phyloP scores from a whole-genome alignment of 2,797 vertebrate species.

The Chanos chanos region DNA sequence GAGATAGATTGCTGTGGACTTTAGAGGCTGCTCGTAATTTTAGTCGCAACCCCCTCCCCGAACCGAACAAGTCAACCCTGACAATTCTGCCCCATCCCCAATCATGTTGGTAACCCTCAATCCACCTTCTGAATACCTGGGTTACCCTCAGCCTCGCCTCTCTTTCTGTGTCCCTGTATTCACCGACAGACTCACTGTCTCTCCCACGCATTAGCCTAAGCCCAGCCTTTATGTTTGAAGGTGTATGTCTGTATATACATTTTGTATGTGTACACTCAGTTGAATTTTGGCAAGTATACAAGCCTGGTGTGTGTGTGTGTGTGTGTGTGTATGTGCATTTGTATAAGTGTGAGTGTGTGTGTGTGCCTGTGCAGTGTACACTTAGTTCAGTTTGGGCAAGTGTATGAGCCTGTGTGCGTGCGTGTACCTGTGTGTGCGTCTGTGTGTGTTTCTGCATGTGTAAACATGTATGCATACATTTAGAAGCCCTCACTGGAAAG shows the following conservation, averaged over 20 bases:
- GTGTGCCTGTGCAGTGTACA: not conserved
- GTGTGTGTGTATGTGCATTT: not conserved
- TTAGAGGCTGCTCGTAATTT: slow-evolving; percentile 37
- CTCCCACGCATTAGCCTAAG: no score
- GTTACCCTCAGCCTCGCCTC: no score
- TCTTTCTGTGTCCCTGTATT: no score
- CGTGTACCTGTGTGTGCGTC: not conserved
- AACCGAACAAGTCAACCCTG: slow-evolving; percentile 18
- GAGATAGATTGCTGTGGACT: slow-evolving; percentile 25
- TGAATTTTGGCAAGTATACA: not conserved
- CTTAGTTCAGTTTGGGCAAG: not conserved
- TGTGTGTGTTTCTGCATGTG: not conserved
- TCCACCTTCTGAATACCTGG: no score
- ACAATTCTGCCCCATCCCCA: no score
- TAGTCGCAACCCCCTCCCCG: slow-evolving; percentile 24
- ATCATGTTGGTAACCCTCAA: no score
- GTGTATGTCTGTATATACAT: no score
- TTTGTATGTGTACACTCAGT: no score
- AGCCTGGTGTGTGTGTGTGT: not conserved
- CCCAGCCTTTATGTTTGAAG: no score
- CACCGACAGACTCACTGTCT: no score
- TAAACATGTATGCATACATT: not conserved
- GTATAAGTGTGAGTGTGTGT: not conserved
- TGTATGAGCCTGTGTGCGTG: not conserved
- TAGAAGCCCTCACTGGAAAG: not conserved